Percentiles rank a stretch among this genome's conserved stretches.
Conservation (phyloP, 1,140 invertebrate genomes). For the Saccostrea echinata region DNA sequence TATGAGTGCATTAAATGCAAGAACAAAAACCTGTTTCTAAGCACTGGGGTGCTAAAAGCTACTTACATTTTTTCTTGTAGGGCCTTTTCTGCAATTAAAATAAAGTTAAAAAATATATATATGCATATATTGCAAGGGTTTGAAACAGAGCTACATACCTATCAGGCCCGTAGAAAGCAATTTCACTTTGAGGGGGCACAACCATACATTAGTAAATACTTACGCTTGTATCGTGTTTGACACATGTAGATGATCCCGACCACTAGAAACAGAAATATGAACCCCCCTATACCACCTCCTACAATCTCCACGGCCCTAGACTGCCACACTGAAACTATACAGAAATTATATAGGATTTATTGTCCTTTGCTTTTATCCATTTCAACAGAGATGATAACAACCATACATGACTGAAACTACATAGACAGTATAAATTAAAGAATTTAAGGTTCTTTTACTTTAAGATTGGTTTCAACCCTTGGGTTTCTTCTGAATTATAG, state of each 20-base stretch:
- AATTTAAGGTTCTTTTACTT: not conserved
- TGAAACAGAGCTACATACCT: not conserved
- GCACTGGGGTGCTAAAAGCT: not conserved
- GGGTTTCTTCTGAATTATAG: too few relatives aligned
- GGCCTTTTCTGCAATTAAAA: not conserved
- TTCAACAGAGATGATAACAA: not conserved
- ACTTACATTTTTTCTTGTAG: slow-evolving; percentile 7
- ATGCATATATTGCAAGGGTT: not conserved
- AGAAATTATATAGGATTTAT: too few relatives aligned
- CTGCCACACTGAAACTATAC: not conserved
- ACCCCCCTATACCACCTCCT: not conserved
- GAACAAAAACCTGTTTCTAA: not conserved
- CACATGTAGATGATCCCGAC: not conserved
- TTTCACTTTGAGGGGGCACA: too few relatives aligned
- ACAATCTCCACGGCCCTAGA: not conserved
- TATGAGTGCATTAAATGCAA: not conserved
- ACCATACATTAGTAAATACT: not conserved
- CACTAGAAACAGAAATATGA: not conserved
- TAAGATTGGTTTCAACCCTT: not conserved
- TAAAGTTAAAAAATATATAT: too few relatives aligned
- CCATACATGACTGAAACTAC: not conserved
- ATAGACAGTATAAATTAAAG: not conserved
- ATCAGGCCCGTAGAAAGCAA: not conserved
- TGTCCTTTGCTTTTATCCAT: too few relatives aligned
- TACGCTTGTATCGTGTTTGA: not conserved